Evolutionary conservation across 2,888 invertebrate species (phyloP), one percentile per base, ranked within the genome.

Genomic region (Beris morrisii): DNA sequence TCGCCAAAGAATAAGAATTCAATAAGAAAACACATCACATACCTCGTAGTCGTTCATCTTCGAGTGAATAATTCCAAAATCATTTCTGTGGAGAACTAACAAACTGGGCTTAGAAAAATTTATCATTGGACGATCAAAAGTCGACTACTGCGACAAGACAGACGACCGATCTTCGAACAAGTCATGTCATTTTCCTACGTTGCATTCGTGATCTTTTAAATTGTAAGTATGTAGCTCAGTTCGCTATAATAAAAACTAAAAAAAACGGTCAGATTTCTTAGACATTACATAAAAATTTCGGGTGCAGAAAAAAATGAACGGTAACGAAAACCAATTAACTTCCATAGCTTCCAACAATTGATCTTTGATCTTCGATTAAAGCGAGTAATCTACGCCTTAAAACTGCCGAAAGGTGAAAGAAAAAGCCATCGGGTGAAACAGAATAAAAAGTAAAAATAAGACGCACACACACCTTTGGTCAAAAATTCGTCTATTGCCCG

Each of bases 321-420:
- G 43, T 43, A 56, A 56, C 32, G 43, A 15, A 38, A 45, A 44
- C 58, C 59, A 59, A 59, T 59, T 59, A 59, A 59, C 32, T 31
- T 46, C 30, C 58, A 58, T 28, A 28, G 46, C 45, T 58, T 44
- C 46, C 45, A 45, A 58, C 58, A 45, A 58, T 58, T 58, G 58
- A 45, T 58, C 58, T 58, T 59, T 32, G 50, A 48, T 59, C 32
- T 59, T 59, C 48, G 31, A 59, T 59, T 59, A 48, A 59, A 48
- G 32, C 48, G 59, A 59, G 50, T 48, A 59, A 48, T 48, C 31
- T 50, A 59, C 32, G 57, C 45, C 46, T 46, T 28, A n/a, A 32
- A 38, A 58, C 22, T 38, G 46, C 58, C 32, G 38, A 50, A 59
- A 59, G 50, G 11, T 48, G n/a, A 15, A n/a, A 15, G 45, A 9